Evolutionary conservation across 2,888 invertebrate species (phyloP), one percentile per base, ranked within the genome.

Genomic region (Microdon myrmicae): DNA sequence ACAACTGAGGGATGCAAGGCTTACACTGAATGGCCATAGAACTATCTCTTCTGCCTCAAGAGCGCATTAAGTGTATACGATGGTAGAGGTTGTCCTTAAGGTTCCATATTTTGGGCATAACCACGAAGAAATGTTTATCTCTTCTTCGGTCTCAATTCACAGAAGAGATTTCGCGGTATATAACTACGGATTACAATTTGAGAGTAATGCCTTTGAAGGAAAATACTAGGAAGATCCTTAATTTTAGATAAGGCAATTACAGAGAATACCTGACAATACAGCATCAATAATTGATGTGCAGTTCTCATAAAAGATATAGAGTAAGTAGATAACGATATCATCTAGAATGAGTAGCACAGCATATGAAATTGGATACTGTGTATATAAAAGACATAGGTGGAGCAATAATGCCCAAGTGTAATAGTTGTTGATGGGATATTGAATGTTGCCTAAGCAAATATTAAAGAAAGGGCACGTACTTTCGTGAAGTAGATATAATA

Each of bases 1-100:
- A 64, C 58, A 51, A 34, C 58, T 58, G 47, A 51, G 58, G 64
- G 64, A 64, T 64, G 64, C 51, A 58, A 58, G 64, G 56, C 64
- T 64, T 58, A 38, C 35, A 29, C 10, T 29, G 38, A 31, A 10
- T 19, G 37, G 26, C 39, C 37, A 16, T 14, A 43, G 32, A 43
- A 43, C 39, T 8, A 19, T 14, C 20, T 14, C 14, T n/a, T 19
- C 3, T 23, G 10, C 25, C 19, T 8, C 4, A 9, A 38, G 43
- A 45, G 29, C 28, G 41, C 56, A 64, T 58, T 56, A 58, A 43
- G 43, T 58, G 53, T 53, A 64, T 64, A 58, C 51, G 58, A 64
- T 64, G 47, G 47, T 47, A 45, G 58, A 53, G 64, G 58, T 53
- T 64, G 35, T 32, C 58, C 51, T 64, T 64, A 58, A 58, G 45